phyloP scores from a whole-genome alignment of 2,888 invertebrate genomes.

The Agelastica alni region DNA sequence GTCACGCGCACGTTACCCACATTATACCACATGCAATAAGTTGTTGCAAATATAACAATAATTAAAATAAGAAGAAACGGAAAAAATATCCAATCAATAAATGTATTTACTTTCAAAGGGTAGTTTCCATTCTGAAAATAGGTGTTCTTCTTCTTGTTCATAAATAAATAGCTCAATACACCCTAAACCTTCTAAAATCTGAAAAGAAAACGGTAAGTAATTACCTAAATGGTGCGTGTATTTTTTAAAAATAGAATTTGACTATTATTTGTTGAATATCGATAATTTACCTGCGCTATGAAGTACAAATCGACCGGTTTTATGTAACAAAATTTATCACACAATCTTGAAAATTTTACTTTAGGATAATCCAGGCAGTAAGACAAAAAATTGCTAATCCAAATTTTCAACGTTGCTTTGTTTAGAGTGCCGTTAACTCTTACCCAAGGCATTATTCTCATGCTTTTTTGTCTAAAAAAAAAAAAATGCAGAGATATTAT shows the following conservation, averaged over 20 bases:
- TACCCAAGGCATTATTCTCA: slow-evolving; percentile 69
- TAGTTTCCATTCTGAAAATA: slow-evolving; percentile 52
- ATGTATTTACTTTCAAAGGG: slow-evolving; percentile 35
- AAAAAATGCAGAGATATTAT: not conserved
- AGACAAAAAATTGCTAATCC: slow-evolving; percentile 69
- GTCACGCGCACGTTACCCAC: too few relatives aligned
- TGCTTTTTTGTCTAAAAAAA: slow-evolving; percentile 28
- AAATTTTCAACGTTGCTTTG: slow-evolving; percentile 67
- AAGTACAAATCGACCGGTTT: slow-evolving; percentile 68
- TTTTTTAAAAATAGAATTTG: too few relatives aligned
- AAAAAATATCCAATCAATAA: too few relatives aligned
- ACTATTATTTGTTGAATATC: too few relatives aligned
- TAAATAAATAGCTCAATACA: slow-evolving; percentile 59
- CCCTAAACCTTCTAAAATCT: slow-evolving; percentile 62
- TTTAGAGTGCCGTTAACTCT: slow-evolving; percentile 75
- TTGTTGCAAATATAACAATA: too few relatives aligned
- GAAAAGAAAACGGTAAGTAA: slow-evolving; percentile 43
- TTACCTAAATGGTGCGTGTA: too few relatives aligned
- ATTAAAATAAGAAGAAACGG: too few relatives aligned
- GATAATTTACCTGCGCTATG: slow-evolving; percentile 64
- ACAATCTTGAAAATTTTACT: slow-evolving; percentile 60
- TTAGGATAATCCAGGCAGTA: slow-evolving; percentile 69
- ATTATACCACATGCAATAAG: too few relatives aligned
- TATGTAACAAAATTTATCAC: slow-evolving; percentile 66
- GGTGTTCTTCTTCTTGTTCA: slow-evolving; percentile 49